Percentiles rank a stretch among this genome's conserved stretches.
Conservation (phyloP, 2,113 vertebrate genomes). For the Chlamydotis undulata region DNA sequence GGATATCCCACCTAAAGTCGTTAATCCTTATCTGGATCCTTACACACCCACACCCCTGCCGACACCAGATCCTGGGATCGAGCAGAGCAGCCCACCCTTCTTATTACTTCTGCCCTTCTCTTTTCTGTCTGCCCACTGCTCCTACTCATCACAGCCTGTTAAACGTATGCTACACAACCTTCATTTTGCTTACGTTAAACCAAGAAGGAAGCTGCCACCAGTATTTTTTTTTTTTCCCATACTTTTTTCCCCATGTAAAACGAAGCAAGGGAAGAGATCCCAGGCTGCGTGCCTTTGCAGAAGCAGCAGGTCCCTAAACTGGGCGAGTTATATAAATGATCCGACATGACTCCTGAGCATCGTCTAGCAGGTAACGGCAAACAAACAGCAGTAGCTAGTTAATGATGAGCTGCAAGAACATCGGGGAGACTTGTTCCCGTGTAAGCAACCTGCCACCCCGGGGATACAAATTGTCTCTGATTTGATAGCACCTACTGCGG, state of each 20-base stretch:
- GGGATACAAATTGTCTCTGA: constrained; percentile 49
- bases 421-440: constrained; percentile 32
- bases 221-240: no score
- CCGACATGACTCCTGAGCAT: background rate
- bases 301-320: background rate
- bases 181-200: background rate
- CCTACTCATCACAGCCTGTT: background rate
- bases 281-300: background rate
- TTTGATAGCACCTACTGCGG: constrained; percentile 42
- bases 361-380: background rate
- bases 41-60: background rate
- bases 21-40: constrained; percentile 42
- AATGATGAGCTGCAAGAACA: constrained; percentile 43
- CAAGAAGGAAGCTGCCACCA: background rate
- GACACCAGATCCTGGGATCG: background rate
- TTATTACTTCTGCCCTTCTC: constrained; percentile 9
- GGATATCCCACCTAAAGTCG: constrained; percentile 42
- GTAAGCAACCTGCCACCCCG: constrained; percentile 24
- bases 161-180: background rate
- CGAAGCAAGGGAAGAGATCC: background rate
- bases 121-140: background rate
- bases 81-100: background rate
- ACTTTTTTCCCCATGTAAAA: background rate
- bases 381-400: constrained; percentile 35
- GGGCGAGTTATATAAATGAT: background rate